Evolutionary conservation across 2,888 invertebrate genomes (phyloP), one percentile per base, ranked within the genome.

Genomic region (Boloria euphrosyne): DNA sequence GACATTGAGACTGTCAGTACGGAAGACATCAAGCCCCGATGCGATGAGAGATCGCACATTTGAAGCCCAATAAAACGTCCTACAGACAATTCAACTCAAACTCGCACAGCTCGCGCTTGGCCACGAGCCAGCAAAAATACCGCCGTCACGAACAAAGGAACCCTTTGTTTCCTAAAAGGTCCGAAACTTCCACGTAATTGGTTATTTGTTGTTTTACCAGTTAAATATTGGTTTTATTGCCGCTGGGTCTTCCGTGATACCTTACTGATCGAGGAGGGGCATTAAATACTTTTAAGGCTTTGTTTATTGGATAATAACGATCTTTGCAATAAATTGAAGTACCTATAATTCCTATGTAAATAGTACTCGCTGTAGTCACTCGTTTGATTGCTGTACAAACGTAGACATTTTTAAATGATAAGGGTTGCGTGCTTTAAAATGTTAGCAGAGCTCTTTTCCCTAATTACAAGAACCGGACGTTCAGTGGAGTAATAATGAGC

Each of bases 41-140:
- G 50, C 43, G 62, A 65, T 58, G 69, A 64, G 52, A 67, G 65
- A 58, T 54, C 16, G 62, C 64, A 60, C 68, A 61, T 65, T 53
- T 61, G 68, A 68, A 52, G 57, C 62, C 47, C 70, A 68, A 70
- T 70, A 70, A 70, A 70, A 63, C 31, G 62, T 57, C 52, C 54
- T n/a, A 47, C 54, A 46, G 60, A 66, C 66, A 59, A 66, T 63
- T 60, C 60, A 55, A 51, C 49, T 57, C 38, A 44, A 46, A 18
- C 63, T 46, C 17, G 53, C 7, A 38, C 31, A 38, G 10, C 47
- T 46, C 49, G 61, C 16, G 44, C 54, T 62, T 70, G 66, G 66
- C 50, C 17, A 22, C 13, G 2, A 13, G 57, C 66, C 66, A 57
- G 61, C 62, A 62, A 62, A 62, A 62, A 62, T 52, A 62, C 16